Evolutionary conservation across 2,888 invertebrate species (phyloP).

Genomic region (Anoncus sp.): DNA sequence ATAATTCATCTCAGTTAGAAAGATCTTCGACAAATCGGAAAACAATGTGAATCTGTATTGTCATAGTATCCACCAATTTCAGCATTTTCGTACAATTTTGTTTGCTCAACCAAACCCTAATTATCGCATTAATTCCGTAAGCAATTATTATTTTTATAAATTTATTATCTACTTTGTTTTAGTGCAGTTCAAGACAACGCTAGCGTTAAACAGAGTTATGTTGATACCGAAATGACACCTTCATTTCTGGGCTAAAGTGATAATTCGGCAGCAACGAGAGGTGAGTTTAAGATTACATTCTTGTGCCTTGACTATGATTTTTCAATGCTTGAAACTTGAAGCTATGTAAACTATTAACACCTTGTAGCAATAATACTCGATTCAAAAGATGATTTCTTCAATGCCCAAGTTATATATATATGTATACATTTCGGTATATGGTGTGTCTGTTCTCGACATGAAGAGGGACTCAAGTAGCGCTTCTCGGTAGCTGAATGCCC

Average conservation of each 20-base stretch:
- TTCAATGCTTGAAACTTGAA: not conserved
- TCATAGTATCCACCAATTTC: too few species aligned
- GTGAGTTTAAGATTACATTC: constrained; percentile 3
- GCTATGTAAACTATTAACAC: not conserved
- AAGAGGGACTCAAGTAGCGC: constrained; percentile 26
- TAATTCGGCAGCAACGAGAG: not conserved
- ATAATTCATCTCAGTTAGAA: not conserved
- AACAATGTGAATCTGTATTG: too few species aligned
- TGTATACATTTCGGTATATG: not conserved
- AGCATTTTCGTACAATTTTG: not conserved
- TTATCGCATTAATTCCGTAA: not conserved
- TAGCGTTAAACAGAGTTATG: not conserved
- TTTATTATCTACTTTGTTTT: not conserved
- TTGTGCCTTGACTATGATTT: not conserved
- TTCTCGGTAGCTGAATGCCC: not conserved
- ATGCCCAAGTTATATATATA: not conserved
- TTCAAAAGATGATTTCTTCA: constrained; percentile 6
- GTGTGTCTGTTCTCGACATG: not conserved
- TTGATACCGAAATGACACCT: not conserved
- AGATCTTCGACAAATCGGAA: not conserved
- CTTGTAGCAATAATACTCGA: not conserved
- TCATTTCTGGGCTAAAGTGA: too few species aligned
- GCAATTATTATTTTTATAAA: not conserved
- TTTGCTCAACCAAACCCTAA: not conserved
- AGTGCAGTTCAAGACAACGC: not conserved